A percentile compares a stretch with the other conserved stretches of the same genome.
Conservation (phyloP, 2,797 vertebrate genomes). For the Aldrovandia affinis region DNA sequence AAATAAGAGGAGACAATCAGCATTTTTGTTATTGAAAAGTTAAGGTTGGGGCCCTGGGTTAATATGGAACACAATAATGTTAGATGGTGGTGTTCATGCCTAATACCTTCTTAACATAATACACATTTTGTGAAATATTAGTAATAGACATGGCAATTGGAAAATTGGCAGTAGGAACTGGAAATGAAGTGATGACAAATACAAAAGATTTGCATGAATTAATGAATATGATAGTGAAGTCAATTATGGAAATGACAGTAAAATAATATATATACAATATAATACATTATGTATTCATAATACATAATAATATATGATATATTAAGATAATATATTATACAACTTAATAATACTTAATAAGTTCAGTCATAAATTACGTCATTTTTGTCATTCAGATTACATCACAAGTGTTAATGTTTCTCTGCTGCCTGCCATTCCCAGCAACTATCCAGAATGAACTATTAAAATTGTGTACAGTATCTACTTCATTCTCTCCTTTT, state of each 20-base stretch:
- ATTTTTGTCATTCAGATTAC: background rate
- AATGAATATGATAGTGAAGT: background rate
- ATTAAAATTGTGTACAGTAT: slow-evolving; percentile 17
- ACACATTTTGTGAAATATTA: background rate
- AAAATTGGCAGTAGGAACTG: background rate
- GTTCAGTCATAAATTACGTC: background rate
- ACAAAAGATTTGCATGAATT: background rate
- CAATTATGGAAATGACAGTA: background rate
- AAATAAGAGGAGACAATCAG: background rate
- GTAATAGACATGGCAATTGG: background rate
- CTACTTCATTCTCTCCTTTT: slow-evolving; percentile 52
- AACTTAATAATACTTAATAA: background rate
- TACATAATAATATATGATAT: too few species aligned
- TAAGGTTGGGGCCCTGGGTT: background rate
- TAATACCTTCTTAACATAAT: background rate
- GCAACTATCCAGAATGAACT: slow-evolving; percentile 6
- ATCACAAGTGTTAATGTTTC: background rate
- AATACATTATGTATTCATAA: too few species aligned
- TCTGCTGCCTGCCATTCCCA: background rate
- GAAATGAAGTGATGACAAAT: background rate
- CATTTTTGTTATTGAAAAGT: background rate
- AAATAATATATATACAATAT: background rate
- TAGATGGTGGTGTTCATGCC: background rate
- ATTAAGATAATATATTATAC: too few species aligned
- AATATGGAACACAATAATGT: too few species aligned